Conservation (phyloP, 2,888 invertebrate species). For the Drosophila nr. fundita region DNA sequence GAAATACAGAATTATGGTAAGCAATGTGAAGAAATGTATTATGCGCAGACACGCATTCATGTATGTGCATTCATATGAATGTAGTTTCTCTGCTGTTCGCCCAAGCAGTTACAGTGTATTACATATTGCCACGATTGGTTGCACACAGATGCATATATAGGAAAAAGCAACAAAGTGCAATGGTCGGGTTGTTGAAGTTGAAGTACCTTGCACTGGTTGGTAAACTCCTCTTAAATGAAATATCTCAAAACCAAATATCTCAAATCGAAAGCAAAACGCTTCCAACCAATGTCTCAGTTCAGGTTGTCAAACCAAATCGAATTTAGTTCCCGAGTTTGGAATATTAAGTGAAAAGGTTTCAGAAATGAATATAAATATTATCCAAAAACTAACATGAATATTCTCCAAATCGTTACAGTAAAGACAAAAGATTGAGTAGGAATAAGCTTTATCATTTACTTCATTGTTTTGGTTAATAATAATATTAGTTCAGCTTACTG, state of each 20-base stretch:
- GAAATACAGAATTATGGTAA: slow-evolving; percentile 92
- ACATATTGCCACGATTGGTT: slow-evolving; percentile 4
- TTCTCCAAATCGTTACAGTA: not conserved
- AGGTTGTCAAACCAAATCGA: not conserved
- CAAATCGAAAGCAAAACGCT: not conserved
- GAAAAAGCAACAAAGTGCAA: not conserved
- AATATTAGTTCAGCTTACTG: not conserved
- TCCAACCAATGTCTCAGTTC: not conserved
- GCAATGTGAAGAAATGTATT: slow-evolving; percentile 39
- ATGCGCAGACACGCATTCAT: not conserved
- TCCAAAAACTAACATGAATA: not conserved
- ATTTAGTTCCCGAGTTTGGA: not conserved
- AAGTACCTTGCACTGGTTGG: not conserved
- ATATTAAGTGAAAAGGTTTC: not conserved
- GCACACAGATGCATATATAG: not conserved
- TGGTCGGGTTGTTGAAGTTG: not conserved
- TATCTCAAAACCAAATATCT: not conserved
- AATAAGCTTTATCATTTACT: not conserved
- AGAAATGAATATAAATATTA: not conserved
- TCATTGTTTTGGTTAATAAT: not conserved
- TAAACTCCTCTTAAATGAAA: not conserved
- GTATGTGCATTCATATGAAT: not conserved
- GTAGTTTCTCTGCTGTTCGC: slow-evolving; percentile 11
- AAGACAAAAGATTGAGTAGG: not conserved
- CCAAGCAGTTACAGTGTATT: not conserved